phyloP scores from a whole-genome alignment of 2,888 invertebrate species.

The Aporophyla lueneburgensis region DNA sequence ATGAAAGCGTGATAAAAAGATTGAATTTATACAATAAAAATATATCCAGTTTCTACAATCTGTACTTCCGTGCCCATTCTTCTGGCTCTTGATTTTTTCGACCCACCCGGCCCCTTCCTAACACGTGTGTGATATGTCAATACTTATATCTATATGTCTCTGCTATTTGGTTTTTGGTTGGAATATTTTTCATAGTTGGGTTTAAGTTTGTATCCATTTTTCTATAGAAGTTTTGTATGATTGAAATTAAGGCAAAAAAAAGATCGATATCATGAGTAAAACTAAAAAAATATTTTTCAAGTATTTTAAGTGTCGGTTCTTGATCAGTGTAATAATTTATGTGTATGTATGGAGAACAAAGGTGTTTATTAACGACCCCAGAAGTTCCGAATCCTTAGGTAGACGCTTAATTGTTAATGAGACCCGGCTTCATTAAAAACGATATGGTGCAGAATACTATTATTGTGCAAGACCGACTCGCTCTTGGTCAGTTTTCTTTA shows the following conservation, averaged over 20 bases:
- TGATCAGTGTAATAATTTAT: neutral
- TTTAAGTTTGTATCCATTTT: no score
- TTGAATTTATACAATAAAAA: no score
- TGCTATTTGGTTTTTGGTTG: neutral
- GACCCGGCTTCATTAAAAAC: neutral
- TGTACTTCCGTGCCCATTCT: neutral
- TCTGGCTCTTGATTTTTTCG: neutral
- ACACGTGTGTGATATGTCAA: neutral
- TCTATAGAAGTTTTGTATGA: no score
- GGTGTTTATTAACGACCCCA: neutral
- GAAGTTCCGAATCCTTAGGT: neutral
- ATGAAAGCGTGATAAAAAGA: no score
- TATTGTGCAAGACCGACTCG: neutral
- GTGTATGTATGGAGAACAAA: neutral
- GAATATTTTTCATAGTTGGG: no score
- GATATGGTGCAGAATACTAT: neutral
- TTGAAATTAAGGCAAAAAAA: neutral
- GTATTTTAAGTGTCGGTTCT: neutral
- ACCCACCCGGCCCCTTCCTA: neutral
- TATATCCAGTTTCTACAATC: no score
- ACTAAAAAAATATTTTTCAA: neutral
- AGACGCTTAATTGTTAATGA: neutral
- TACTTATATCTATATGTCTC: neutral
- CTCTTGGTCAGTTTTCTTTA: neutral
- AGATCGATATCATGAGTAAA: neutral